These are phyloP conservation scores for Anastatus disparis DNA, from an alignment of 1,140 invertebrate species.

Conservation along the genomic window DNA sequence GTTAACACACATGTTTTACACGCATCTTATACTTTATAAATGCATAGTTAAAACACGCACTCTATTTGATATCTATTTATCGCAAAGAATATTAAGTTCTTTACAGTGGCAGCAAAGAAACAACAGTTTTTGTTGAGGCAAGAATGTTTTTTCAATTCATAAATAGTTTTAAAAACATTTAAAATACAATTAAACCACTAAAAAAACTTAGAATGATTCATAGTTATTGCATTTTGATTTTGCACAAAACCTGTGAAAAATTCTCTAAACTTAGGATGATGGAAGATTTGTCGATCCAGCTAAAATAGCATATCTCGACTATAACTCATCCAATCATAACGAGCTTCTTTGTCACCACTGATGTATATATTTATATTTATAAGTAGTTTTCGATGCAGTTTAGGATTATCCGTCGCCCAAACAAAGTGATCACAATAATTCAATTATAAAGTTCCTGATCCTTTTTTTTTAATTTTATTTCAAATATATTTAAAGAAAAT, in stretches of 20 bases:
- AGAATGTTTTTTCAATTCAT: slow-evolving; percentile 3
- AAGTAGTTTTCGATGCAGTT: slow-evolving; percentile 7
- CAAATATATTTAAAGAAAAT: too few species aligned
- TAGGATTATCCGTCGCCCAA: slow-evolving; percentile 29
- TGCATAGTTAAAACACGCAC: slow-evolving; percentile 15
- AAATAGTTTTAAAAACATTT: not conserved
- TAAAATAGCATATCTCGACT: not conserved
- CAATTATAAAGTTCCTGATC: slow-evolving; percentile 14
- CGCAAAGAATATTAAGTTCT: not conserved
- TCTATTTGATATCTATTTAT: not conserved
- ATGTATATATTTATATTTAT: too few species aligned
- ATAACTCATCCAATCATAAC: not conserved
- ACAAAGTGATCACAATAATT: slow-evolving; percentile 17
- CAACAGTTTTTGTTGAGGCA: not conserved
- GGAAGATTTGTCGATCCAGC: slow-evolving; percentile 3
- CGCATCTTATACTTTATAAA: slow-evolving; percentile 3
- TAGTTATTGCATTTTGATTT: not conserved
- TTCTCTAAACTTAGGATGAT: not conserved
- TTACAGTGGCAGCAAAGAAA: slow-evolving; percentile 26
- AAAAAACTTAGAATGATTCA: not conserved
- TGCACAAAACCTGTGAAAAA: not conserved
- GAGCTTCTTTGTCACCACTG: slow-evolving; percentile 25
- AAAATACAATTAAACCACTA: not conserved
- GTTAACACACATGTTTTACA: slow-evolving; percentile 6
- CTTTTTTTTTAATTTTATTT: too few species aligned